phyloP scores from a whole-genome alignment of 2,797 vertebrate genomes.

The Poecilia wingei region DNA sequence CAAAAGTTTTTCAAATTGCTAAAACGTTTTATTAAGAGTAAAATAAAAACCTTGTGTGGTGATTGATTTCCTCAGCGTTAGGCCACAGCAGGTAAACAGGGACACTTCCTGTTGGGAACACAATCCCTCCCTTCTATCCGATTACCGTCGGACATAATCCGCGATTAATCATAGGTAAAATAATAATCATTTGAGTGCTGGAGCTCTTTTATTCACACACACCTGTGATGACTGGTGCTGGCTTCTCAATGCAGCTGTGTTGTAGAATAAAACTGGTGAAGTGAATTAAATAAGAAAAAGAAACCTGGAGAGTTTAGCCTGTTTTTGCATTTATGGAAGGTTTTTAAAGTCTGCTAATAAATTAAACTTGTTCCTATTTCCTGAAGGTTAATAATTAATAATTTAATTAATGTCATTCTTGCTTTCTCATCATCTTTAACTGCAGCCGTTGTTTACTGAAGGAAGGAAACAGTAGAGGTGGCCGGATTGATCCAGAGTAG shows the following conservation, averaged over 20 bases:
- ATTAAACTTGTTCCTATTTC: not conserved
- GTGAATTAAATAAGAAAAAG: slow-evolving; percentile 14
- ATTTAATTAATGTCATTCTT: not conserved
- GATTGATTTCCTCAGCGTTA: not conserved
- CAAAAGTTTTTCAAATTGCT: not conserved
- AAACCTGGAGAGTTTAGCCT: slow-evolving; percentile 19
- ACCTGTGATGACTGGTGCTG: slow-evolving; percentile 58
- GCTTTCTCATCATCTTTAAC: not conserved
- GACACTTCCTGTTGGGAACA: slow-evolving; percentile 8
- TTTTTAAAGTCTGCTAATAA: not conserved
- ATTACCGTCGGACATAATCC: slow-evolving; percentile 6
- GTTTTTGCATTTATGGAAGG: not conserved
- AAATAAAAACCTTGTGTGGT: not conserved
- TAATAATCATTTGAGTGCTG: slow-evolving; percentile 18
- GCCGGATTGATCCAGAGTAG: too few species aligned
- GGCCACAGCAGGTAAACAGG: slow-evolving; percentile 21
- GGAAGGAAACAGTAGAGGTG: not conserved
- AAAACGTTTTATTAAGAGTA: too few species aligned
- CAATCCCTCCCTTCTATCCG: not conserved
- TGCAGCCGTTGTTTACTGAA: not conserved
- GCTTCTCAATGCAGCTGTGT: slow-evolving; percentile 69
- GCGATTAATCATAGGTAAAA: slow-evolving; percentile 31
- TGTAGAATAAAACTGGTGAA: slow-evolving; percentile 20
- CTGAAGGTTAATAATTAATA: not conserved
- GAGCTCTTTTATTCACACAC: slow-evolving; percentile 24